Conservation (phyloP, 2,113 vertebrate genomes). For the Lichenostomus cassidix region DNA sequence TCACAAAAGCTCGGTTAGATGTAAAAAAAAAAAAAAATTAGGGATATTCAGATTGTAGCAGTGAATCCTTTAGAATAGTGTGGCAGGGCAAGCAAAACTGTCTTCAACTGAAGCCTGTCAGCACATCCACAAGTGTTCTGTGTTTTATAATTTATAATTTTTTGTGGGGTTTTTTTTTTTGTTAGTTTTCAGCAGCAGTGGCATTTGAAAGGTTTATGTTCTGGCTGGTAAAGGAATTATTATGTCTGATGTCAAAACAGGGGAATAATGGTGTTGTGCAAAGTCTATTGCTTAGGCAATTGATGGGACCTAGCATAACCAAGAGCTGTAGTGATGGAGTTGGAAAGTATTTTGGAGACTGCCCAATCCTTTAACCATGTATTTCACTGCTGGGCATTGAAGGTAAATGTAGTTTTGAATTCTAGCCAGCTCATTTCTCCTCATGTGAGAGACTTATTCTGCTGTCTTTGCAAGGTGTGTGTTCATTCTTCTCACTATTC, state of each 20-base stretch:
- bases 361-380: background rate
- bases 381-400: background rate
- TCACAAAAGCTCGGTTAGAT: background rate
- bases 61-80: background rate
- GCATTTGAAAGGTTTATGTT: constrained; percentile 4
- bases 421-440: constrained; percentile 50
- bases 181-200: background rate
- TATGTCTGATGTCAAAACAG: background rate
- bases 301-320: background rate
- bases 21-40: background rate
- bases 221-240: background rate
- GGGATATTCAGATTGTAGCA: background rate
- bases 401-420: constrained; percentile 54
- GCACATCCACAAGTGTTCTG: background rate
- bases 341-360: background rate
- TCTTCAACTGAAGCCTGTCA: background rate
- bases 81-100: background rate
- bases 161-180: background rate
- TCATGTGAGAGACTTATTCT: constrained; percentile 34
- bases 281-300: background rate
- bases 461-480: constrained; percentile 68
- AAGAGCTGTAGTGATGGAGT: background rate
- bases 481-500: constrained; percentile 69
- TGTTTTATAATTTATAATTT: background rate
- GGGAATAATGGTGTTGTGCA: background rate